A percentile compares a stretch with the other conserved stretches of the same genome.
Evolutionary conservation across 2,888 invertebrate species (phyloP).

Genomic region (Drosophila histrio): DNA sequence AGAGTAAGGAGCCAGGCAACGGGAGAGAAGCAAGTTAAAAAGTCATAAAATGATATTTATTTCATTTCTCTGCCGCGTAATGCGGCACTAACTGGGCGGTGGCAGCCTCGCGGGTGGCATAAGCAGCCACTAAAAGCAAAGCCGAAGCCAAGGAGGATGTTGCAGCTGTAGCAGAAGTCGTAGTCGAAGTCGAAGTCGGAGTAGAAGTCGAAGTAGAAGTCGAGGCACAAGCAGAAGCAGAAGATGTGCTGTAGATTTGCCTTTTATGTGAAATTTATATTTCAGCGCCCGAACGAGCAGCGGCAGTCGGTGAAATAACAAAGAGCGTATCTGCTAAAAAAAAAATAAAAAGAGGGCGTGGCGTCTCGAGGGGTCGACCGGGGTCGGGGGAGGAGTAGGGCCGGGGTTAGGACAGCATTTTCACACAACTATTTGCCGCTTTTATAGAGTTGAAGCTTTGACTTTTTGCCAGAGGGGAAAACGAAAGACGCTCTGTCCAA

Average conservation of each 20-base stretch:
- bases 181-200: constrained; percentile 11
- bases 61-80: constrained; percentile 71
- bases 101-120: constrained; percentile 69
- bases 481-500: background rate
- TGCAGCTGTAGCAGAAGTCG: constrained; percentile 18
- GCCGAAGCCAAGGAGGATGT: background rate
- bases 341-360: constrained; percentile 12
- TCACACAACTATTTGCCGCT: constrained; percentile 74
- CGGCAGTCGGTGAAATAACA: constrained; percentile 43
- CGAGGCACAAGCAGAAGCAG: constrained; percentile 11
- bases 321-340: constrained; percentile 33
- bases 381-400: background rate
- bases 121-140: constrained; percentile 35
- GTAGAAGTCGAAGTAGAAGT: constrained; percentile 1
- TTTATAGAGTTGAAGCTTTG: constrained; percentile 72
- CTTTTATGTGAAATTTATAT: constrained; percentile 78
- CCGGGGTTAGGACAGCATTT: constrained; percentile 32
- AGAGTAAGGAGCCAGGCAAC: background rate
- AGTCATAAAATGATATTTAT: constrained; percentile 79
- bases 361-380: background rate
- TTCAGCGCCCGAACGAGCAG: constrained; percentile 28
- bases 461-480: constrained; percentile 47
- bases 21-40: constrained; percentile 66
- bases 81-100: constrained; percentile 54
- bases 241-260: constrained; percentile 73